Base-by-base conservation (phyloP, 2,888 invertebrate genomes). In the Leucophenga maculata region DNA sequence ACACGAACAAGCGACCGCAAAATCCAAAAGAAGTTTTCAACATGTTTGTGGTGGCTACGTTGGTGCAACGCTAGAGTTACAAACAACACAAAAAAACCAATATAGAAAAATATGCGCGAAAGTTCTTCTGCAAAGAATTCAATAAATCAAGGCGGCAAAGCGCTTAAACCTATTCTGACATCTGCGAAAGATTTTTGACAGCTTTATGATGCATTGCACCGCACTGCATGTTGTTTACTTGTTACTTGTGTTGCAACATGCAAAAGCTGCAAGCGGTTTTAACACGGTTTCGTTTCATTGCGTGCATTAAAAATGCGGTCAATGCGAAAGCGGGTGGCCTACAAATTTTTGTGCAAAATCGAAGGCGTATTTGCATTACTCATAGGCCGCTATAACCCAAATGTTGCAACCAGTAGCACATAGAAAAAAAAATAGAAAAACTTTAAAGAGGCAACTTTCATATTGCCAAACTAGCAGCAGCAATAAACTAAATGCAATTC, bases 281-380 rank as follows among this genome's bases (percentile, higher is more conserved):
- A 26, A 14, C 60, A 62, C 20, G 26, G 44, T 18, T 39, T 18
- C 59, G 31, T 31, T 59, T 31, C 26, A 20, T 64, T 46, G 64
- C 48, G 50, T 64, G 64, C 18, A 20, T 14, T 48, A 14, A 64
- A 22, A 57, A 57, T 57, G 57, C 31, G 57, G 57, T 57, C 57
- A 57, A 3, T n/a, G 11, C 26, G 26, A 11, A 57, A 57, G 57
- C 26, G 57, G 57, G 48, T 62, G 44, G 62, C 44, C 44, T 22
- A 46, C 39, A 39, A 39, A 39, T 6, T 39, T 39, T 39, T 20
- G n/a, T n/a, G 14, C 3, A 13, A 62, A 62, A 46, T 16, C 44
- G 20, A 46, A 18, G 39, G 8, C 16, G 20, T 32, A 8, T 3
- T 26, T 46, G 46, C 48, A 20, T 48, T 22, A 16, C 20, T 44